These are phyloP conservation scores for Apogon talboti DNA, from an alignment of 2,797 vertebrate genomes.

Conservation along the genomic window DNA sequence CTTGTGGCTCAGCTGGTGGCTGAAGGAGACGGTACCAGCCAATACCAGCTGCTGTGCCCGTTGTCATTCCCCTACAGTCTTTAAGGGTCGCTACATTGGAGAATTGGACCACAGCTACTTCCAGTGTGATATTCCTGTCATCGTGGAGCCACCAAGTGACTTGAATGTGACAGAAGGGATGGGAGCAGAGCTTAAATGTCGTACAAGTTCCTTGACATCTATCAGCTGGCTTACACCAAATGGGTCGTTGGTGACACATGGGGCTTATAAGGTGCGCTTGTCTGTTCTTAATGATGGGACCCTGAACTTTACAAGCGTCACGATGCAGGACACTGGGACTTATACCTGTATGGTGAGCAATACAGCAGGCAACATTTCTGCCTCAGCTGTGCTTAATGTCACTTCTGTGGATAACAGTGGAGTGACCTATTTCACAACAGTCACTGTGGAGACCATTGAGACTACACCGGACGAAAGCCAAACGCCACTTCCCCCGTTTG, in stretches of 20 bases:
- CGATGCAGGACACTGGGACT: slow-evolving; percentile 95
- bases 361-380: slow-evolving; percentile 97
- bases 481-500: slow-evolving; percentile 91
- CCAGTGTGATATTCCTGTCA: slow-evolving; percentile 96
- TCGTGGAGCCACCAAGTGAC: slow-evolving; percentile 96
- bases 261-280: slow-evolving; percentile 94
- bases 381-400: slow-evolving; percentile 96
- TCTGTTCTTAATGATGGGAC: slow-evolving; percentile 97
- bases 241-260: slow-evolving; percentile 95
- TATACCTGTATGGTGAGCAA: slow-evolving; percentile 99
- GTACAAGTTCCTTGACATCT: slow-evolving; percentile 94
- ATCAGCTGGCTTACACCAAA: slow-evolving; percentile 98
- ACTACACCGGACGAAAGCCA: slow-evolving; percentile 91
- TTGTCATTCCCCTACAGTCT: slow-evolving; percentile 90
- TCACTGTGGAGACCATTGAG: slow-evolving; percentile 98
- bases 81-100: slow-evolving; percentile 97
- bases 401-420: slow-evolving; percentile 92
- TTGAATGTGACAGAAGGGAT: slow-evolving; percentile 98
- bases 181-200: slow-evolving; percentile 96
- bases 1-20: slow-evolving; percentile 99
- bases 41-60: slow-evolving; percentile 98
- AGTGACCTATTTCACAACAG: slow-evolving; percentile 97
- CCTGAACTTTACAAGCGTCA: slow-evolving; percentile 95
- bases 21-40: slow-evolving; percentile 96
- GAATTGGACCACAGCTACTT: slow-evolving; percentile 98